Evolutionary conservation across 2,888 invertebrate species (phyloP), one percentile per base, ranked within the genome.

Genomic region (Dichetophora obliterata): DNA sequence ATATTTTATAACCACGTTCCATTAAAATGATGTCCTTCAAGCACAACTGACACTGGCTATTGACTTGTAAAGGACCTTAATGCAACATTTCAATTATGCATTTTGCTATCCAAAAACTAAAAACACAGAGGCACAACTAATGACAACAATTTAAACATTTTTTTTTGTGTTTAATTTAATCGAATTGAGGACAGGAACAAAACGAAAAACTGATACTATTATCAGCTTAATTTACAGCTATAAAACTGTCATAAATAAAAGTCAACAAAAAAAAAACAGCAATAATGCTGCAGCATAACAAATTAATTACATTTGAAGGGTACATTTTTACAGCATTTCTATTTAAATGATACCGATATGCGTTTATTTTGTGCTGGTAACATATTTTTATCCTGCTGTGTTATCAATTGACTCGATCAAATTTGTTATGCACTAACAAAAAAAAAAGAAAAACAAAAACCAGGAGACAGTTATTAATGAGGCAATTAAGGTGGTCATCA

Each of bases 221-320:
- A 74, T 74, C 74, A 66, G 37, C 24, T 52, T 74, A 74, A 74
- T 74, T 74, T 74, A 74, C 73, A 73, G 19, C 73, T 73, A 73
- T 63, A 65, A 74, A 74, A 37, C 31, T 74, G 74, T 66, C 74
- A 74, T 74, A 74, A 74, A 65, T 74, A 65, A 66, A 59, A 19
- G 54, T 19, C n/a, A n/a, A 54, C 52, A 52, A 61, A 24, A 19
- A 61, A 59, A 5, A 11, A 11, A 22, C 50, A 19, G 43, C 24
- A 61, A 6, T 50, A 43, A 43, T 14, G 6, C 11, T 43, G 43
- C 43, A 43, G n/a, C 31, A 71, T 24, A 57, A 71, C 71, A 43
- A 63, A 73, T 73, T 73, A 73, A 59, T 73, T 61, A 73, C 22
- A 31, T n/a, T 19, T 66, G 22, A 34, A 54, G 27, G 52, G 22